phyloP scores from a whole-genome alignment of 2,888 invertebrate species.

The Cantharis nigra region DNA sequence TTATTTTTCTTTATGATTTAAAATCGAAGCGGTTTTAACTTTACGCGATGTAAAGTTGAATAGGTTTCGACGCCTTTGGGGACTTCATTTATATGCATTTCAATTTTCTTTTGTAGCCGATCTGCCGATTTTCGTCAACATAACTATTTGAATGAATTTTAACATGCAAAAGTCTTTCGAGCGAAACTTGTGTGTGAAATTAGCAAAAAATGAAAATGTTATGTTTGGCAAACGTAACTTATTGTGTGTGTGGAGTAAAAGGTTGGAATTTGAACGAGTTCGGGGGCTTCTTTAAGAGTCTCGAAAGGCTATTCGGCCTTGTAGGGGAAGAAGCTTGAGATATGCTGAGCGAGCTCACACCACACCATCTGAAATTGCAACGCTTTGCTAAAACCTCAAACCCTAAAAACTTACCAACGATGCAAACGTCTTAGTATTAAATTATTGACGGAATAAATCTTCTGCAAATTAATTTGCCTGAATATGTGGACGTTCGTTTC shows the following conservation, averaged over 20 bases:
- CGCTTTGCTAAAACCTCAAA: constrained; percentile 22
- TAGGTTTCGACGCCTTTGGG: constrained; percentile 21
- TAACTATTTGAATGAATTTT: constrained; percentile 25
- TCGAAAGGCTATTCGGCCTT: constrained; percentile 28
- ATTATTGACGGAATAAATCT: background rate
- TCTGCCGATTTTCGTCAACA: constrained; percentile 27
- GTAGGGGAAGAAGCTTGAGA: constrained; percentile 27
- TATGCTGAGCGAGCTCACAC: constrained; percentile 34
- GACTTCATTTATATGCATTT: constrained; percentile 37
- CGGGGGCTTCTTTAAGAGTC: constrained; percentile 29
- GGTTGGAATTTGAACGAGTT: constrained; percentile 32
- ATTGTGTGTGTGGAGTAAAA: constrained; percentile 23
- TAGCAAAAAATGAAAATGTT: constrained; percentile 18
- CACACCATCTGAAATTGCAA: constrained; percentile 27
- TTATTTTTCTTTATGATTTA: background rate
- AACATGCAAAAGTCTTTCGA: constrained; percentile 1
- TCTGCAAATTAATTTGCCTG: background rate
- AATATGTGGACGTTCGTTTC: background rate
- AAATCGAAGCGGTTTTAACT: background rate
- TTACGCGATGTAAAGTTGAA: background rate
- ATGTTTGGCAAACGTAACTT: constrained; percentile 26
- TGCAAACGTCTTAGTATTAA: constrained; percentile 7
- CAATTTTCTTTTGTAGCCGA: constrained; percentile 33
- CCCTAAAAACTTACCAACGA: constrained; percentile 17
- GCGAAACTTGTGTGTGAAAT: background rate